Evolutionary conservation across 2,113 vertebrate species (phyloP).

Genomic region (Probosciger aterrimus): DNA sequence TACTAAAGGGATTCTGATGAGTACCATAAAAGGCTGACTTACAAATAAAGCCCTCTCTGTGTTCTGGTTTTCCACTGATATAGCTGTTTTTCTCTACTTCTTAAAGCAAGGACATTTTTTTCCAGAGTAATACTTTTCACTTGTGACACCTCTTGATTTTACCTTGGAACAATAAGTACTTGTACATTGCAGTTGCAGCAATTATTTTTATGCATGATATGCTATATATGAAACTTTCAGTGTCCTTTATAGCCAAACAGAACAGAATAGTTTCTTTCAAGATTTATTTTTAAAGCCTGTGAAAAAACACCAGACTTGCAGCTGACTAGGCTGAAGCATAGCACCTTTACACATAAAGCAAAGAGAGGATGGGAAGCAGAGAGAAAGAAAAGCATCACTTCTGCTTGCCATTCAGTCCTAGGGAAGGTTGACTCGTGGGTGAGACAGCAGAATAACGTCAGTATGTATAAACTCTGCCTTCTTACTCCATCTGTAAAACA

Average conservation of each 20-base stretch:
- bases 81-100: neutral
- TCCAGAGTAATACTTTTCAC: conserved; percentile 15
- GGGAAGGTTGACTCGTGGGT: neutral
- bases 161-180: conserved; percentile 47
- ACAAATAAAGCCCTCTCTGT: conserved; percentile 12
- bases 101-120: neutral
- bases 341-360: neutral
- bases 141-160: conserved; percentile 27
- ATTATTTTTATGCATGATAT: conserved; percentile 41
- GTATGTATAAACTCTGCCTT: neutral
- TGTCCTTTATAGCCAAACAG: conserved; percentile 10
- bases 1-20: conserved; percentile 2
- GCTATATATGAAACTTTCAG: neutral
- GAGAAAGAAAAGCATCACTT: neutral
- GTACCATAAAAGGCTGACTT: neutral
- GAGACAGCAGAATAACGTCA: neutral
- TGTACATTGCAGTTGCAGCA: neutral
- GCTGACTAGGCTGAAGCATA: neutral
- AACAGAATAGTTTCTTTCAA: neutral
- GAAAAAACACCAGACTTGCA: neutral
- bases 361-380: neutral
- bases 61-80: conserved; percentile 2
- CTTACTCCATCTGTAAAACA: neutral
- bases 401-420: neutral
- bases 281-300: conserved; percentile 22